Percentiles rank a stretch among this genome's conserved stretches.
Conservation (phyloP, 2,888 invertebrate genomes). For the Xanthia togata region DNA sequence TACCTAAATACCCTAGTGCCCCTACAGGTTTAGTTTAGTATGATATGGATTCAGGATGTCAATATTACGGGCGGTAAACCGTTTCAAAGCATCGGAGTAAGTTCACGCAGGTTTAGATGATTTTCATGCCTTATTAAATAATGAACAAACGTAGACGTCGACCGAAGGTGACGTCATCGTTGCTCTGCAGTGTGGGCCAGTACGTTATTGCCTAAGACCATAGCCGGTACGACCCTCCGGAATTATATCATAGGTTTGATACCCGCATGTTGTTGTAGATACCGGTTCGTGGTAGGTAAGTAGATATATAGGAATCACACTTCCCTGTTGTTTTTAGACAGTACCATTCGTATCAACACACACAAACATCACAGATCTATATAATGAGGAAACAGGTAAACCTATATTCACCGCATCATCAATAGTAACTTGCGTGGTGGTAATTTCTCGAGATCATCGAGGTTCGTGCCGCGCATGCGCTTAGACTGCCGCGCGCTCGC, state of each 20-base stretch:
- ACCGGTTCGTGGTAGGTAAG: not conserved
- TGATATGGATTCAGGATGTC: too few species aligned
- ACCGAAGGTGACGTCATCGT: not conserved
- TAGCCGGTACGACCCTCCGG: not conserved
- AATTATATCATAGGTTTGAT: not conserved
- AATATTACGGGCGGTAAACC: not conserved
- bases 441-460: slow-evolving; percentile 35
- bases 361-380: not conserved
- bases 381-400: slow-evolving; percentile 44
- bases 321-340: slow-evolving; percentile 2
- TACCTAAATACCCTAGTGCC: not conserved
- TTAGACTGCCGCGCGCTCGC: slow-evolving; percentile 5
- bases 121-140: too few species aligned
- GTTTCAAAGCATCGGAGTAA: not conserved
- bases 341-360: slow-evolving; percentile 7
- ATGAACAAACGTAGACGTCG: not conserved
- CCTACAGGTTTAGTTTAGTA: too few species aligned
- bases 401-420: not conserved
- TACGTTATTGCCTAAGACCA: not conserved
- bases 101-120: too few species aligned
- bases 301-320: not conserved
- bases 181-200: not conserved
- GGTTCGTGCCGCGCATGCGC: slow-evolving; percentile 26
- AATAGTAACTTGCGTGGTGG: slow-evolving; percentile 24
- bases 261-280: not conserved